These are phyloP conservation scores for Phoebastria nigripes DNA, from an alignment of 2,797 vertebrate genomes.

Conservation along the genomic window DNA sequence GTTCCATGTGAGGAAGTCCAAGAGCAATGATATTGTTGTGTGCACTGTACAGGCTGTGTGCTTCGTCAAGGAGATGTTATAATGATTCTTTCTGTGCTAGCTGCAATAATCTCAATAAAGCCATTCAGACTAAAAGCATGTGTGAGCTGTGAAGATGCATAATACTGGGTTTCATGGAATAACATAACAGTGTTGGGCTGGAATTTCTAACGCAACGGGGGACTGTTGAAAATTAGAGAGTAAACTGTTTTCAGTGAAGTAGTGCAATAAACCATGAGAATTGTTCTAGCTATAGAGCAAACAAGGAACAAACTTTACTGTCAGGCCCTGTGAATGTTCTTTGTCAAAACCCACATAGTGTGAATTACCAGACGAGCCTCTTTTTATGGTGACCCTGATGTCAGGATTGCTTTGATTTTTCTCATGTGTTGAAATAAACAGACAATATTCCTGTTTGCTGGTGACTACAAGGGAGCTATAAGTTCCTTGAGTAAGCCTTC, in stretches of 20 bases:
- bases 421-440: not conserved
- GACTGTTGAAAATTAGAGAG: not conserved
- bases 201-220: not conserved
- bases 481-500: not conserved
- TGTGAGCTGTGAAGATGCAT: not conserved
- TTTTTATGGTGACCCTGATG: not conserved
- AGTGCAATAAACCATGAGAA: not conserved
- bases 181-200: not conserved
- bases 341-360: not conserved
- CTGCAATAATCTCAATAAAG: not conserved
- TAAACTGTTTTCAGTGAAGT: not conserved
- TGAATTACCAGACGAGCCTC: not conserved
- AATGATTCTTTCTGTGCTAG: not conserved
- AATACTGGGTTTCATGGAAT: not conserved
- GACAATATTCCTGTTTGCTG: not conserved
- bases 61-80: not conserved
- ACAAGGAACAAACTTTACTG: not conserved
- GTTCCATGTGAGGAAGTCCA: not conserved
- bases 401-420: not conserved
- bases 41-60: not conserved
- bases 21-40: accelerated
- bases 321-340: not conserved
- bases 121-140: not conserved
- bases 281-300: not conserved
- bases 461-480: not conserved